These are phyloP conservation scores for Himalopsyche tibetana DNA, from an alignment of 2,888 invertebrate species.

Conservation along the genomic window DNA sequence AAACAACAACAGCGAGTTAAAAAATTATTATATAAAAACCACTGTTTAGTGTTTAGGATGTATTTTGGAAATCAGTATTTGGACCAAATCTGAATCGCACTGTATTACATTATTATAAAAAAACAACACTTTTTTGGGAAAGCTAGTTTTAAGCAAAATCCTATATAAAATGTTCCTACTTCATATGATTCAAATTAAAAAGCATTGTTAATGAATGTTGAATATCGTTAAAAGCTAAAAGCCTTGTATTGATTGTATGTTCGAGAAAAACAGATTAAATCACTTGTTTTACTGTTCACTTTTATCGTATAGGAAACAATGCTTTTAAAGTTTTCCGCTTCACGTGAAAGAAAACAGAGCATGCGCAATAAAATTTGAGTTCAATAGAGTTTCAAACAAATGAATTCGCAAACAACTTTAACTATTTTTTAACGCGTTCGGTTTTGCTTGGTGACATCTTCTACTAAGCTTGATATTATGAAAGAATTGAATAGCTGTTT, in stretches of 20 bases:
- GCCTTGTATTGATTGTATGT: not conserved
- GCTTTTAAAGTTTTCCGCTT: slow-evolving; percentile 54
- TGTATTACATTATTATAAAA: no score
- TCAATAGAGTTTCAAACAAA: not conserved
- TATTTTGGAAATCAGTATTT: no score
- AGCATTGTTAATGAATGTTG: not conserved
- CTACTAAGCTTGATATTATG: not conserved
- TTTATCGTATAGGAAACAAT: slow-evolving; percentile 53
- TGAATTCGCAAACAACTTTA: not conserved
- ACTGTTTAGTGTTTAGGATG: no score
- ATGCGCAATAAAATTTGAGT: slow-evolving; percentile 52
- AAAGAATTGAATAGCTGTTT: not conserved
- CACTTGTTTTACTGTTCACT: not conserved
- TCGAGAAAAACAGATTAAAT: not conserved
- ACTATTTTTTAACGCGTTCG: not conserved
- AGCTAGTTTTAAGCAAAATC: no score
- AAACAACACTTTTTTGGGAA: no score
- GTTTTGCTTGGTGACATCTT: slow-evolving; percentile 15
- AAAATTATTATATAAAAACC: no score
- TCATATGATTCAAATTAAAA: no score
- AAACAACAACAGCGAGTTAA: no score
- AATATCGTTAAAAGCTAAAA: not conserved
- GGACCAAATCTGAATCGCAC: no score
- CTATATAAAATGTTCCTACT: no score
- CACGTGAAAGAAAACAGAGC: slow-evolving; percentile 53